Conservation (phyloP, 2,113 vertebrate genomes). For the Archocentrus centrarchus region DNA sequence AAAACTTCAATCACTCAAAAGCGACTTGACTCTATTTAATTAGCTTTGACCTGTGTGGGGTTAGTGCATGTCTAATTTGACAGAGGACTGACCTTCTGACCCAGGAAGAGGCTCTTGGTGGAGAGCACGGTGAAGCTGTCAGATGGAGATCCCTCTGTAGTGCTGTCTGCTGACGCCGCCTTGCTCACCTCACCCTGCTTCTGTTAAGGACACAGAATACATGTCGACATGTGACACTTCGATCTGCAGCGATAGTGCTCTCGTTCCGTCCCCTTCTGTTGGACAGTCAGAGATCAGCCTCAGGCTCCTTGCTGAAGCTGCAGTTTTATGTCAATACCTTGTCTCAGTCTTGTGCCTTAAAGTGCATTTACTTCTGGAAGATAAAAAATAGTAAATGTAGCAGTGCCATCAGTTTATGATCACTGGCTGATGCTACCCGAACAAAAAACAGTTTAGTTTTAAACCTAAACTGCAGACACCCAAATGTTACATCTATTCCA, state of each 20-base stretch:
- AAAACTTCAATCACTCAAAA: background rate
- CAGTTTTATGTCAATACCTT: background rate
- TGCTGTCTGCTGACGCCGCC: constrained; percentile 93
- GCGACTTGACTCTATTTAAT: background rate
- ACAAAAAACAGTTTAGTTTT: too few species aligned
- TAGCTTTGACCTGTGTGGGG: background rate
- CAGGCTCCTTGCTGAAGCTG: background rate
- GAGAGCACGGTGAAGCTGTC: constrained; percentile 97
- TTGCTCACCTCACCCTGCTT: constrained; percentile 95
- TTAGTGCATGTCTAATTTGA: background rate
- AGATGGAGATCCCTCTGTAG: constrained; percentile 90
- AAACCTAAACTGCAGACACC: background rate
- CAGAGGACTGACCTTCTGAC: constrained; percentile 91
- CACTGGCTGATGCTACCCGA: background rate
- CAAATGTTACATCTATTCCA: too few species aligned
- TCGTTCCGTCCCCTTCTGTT: too few species aligned
- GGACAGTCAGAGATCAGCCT: background rate
- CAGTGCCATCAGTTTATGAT: background rate
- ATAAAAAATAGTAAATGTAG: background rate
- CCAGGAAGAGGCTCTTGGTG: constrained; percentile 98
- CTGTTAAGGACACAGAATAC: constrained; percentile 65
- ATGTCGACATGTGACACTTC: background rate
- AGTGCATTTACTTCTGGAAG: background rate
- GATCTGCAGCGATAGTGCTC: background rate
- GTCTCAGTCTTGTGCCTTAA: background rate